Conservation (phyloP, 2,113 vertebrate genomes). For the Lepisosteus oculatus region DNA sequence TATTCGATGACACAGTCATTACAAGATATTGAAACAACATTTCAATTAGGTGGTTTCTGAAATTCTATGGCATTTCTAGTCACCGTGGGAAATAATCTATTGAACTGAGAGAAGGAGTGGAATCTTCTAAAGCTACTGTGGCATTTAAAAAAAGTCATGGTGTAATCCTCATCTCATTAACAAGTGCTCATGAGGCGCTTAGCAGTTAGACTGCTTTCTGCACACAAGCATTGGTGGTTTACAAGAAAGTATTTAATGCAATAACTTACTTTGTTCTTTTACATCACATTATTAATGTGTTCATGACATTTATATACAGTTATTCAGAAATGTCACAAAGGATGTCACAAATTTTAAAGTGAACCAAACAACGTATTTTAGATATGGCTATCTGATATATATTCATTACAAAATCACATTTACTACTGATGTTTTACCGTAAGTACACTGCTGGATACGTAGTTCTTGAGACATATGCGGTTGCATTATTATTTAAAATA, state of each 20-base stretch:
- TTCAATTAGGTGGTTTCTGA: neutral
- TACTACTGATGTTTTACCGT: too few relatives aligned
- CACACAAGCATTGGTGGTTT: neutral
- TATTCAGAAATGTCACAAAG: too few relatives aligned
- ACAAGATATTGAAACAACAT: neutral
- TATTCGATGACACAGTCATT: neutral
- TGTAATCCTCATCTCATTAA: constrained; percentile 32
- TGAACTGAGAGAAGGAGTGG: neutral
- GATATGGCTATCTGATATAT: too few relatives aligned
- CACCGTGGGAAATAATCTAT: constrained; percentile 2
- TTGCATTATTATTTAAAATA: too few relatives aligned
- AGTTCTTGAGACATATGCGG: too few relatives aligned
- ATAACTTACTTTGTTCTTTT: neutral
- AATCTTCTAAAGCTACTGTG: constrained; percentile 25
- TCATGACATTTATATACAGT: too few relatives aligned
- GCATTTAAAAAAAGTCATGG: constrained; percentile 34
- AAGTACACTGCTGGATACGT: too few relatives aligned
- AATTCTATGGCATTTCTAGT: constrained; percentile 1
- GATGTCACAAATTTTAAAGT: too few relatives aligned
- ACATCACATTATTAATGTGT: too few relatives aligned
- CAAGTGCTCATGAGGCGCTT: constrained; percentile 18
- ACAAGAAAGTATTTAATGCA: constrained; percentile 8
- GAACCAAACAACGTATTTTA: too few relatives aligned
- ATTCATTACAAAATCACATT: too few relatives aligned
- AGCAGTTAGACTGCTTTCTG: constrained; percentile 21